Conservation (phyloP, 2,113 vertebrate genomes). For the Leuciscus idus region DNA sequence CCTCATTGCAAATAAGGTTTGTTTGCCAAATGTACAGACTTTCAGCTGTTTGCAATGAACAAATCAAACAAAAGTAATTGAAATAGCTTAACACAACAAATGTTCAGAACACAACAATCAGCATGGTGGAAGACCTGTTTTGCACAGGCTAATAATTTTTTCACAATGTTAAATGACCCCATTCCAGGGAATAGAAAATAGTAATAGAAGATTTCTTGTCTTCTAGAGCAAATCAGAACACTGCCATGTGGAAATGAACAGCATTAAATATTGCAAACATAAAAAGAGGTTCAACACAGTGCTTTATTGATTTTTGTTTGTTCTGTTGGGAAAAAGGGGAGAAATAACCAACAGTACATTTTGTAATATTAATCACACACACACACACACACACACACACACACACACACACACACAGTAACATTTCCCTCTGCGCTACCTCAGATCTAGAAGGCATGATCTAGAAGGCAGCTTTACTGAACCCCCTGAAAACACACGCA, state of each 20-base stretch:
- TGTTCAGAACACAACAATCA: neutral
- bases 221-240: neutral
- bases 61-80: no score
- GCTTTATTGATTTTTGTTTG: neutral
- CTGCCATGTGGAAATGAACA: neutral
- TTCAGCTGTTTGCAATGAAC: no score
- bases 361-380: neutral
- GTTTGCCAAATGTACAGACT: no score
- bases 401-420: no score
- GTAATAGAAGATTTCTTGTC: neutral
- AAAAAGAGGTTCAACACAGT: neutral
- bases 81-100: no score
- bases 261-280: neutral
- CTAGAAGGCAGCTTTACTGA: neutral
- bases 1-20: no score
- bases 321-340: neutral
- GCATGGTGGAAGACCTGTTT: neutral
- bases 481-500: slow-evolving; percentile 11
- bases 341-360: neutral
- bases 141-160: neutral
- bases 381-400: no score
- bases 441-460: neutral
- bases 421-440: neutral
- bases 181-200: neutral
- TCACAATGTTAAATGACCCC: neutral